Evolutionary conservation across 2,888 invertebrate species (phyloP).

Genomic region (Epiblema foenella): DNA sequence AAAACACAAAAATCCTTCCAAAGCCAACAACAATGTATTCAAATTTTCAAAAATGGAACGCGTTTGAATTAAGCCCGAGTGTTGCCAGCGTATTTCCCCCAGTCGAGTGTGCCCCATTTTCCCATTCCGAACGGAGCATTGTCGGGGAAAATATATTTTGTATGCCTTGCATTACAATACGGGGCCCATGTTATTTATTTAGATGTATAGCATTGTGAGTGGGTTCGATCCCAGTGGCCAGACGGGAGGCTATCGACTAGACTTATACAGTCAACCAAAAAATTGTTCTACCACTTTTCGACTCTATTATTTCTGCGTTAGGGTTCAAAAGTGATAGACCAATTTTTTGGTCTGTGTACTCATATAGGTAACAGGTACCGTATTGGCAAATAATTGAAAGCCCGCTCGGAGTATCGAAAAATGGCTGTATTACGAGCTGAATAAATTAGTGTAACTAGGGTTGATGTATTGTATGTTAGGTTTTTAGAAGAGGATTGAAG

Average conservation of each 20-base stretch:
- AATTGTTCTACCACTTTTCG: too few relatives aligned
- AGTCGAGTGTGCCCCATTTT: conserved; percentile 70
- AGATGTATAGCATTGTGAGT: conserved; percentile 75
- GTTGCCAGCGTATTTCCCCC: conserved; percentile 70
- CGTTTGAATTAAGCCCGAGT: conserved; percentile 63
- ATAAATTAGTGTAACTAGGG: conserved; percentile 39
- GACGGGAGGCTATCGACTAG: conserved; percentile 70
- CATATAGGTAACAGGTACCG: conserved; percentile 67
- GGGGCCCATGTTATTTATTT: conserved; percentile 80
- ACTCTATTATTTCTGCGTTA: too few relatives aligned
- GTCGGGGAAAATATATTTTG: conserved; percentile 76
- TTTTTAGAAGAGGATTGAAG: conserved; percentile 3
- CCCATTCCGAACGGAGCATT: conserved; percentile 66
- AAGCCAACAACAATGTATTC: conserved; percentile 51
- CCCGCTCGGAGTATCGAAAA: conserved; percentile 48
- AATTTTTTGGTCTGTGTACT: conserved; percentile 45
- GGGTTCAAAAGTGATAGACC: too few relatives aligned
- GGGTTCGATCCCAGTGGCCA: conserved; percentile 69
- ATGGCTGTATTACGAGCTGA: conserved; percentile 36
- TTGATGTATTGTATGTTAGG: conserved; percentile 15
- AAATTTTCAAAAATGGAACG: conserved; percentile 64
- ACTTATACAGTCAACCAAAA: too few relatives aligned
- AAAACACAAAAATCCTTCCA: conserved; percentile 45
- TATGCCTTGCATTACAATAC: conserved; percentile 74
- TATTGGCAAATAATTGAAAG: conserved; percentile 77